phyloP scores from a whole-genome alignment of 2,888 invertebrate genomes.

The Gnatocerus cornutus region DNA sequence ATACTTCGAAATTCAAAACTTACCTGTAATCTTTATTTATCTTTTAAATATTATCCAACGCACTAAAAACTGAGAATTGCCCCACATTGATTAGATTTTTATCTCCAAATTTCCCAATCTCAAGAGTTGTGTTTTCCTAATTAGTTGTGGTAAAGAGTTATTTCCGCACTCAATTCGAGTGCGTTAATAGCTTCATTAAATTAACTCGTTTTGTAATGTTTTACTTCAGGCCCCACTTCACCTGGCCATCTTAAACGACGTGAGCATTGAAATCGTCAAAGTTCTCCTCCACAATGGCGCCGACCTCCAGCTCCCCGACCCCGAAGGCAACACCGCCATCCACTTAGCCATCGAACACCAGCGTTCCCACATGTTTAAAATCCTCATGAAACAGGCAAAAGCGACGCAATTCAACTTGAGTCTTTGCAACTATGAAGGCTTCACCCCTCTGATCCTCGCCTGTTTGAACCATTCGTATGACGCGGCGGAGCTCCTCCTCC shows the following conservation, averaged over 20 bases:
- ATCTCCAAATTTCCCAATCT: too few relatives aligned
- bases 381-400: constrained; percentile 57
- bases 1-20: too few relatives aligned
- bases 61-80: too few relatives aligned
- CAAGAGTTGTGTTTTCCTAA: too few relatives aligned
- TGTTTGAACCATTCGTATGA: constrained; percentile 66
- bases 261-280: constrained; percentile 60
- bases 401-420: constrained; percentile 60
- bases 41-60: too few relatives aligned
- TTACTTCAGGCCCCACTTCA: constrained; percentile 71
- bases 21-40: too few relatives aligned
- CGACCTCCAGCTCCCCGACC: constrained; percentile 66
- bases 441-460: constrained; percentile 73
- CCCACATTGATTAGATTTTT: too few relatives aligned
- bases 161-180: too few relatives aligned
- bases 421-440: constrained; percentile 65
- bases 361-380: constrained; percentile 58
- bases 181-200: too few relatives aligned
- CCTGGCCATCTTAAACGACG: constrained; percentile 68
- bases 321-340: constrained; percentile 68
- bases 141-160: too few relatives aligned
- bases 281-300: constrained; percentile 70
- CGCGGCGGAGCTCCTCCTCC: constrained; percentile 67
- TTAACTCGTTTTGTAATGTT: too few relatives aligned
- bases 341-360: constrained; percentile 71